Evolutionary conservation across 2,797 vertebrate species (phyloP), one percentile per base, ranked within the genome.

Genomic region (Kryptolebias ocellatus): DNA sequence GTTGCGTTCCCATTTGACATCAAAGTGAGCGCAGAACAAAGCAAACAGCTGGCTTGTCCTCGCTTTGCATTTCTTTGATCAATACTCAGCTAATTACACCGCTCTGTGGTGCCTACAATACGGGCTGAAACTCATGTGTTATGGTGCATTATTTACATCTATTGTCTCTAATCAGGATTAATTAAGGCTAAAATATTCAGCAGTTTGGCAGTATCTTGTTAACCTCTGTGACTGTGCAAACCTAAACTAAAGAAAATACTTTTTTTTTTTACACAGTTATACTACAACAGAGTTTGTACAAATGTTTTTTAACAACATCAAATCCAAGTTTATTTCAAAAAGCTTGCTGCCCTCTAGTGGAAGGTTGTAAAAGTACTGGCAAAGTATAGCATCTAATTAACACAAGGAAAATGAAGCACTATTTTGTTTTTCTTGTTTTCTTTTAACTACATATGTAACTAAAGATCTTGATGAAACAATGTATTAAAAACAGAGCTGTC

Each of bases 11-110:
- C 62, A 62, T 59, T 46, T 79, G 60, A 85, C 81, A 90, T 91
- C 83, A 89, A 91, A 89, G 90, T 76, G 72, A 29, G 68, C n/a
- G 28, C 52, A 64, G 53, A 83, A 88, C 85, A 88, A 90, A 87
- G 71, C 73, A 68, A 76, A 81, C 83, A 89, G 85, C 76, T 82
- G 82, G 67, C 75, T 62, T 44, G 62, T 52, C 71, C 68, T 69
- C 60, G 0, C 51, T 89, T 88, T 81, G 76, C 85, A 85, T 86
- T 61, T 69, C 79, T 88, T 87, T 90, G 84, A 89, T 86, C 80
- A 77, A 66, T 72, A 70, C 47, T 70, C 67, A 16, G 58, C 29
- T 79, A 80, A 86, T 84, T 76, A 82, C 62, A 16, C 16, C 14
- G 18, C 71, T 67, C 50, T 61, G 53, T 45, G 58, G 67, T 78